Evolutionary conservation across 2,888 invertebrate genomes (phyloP), one percentile per base, ranked within the genome.

Genomic region (Brachypterus glaber): DNA sequence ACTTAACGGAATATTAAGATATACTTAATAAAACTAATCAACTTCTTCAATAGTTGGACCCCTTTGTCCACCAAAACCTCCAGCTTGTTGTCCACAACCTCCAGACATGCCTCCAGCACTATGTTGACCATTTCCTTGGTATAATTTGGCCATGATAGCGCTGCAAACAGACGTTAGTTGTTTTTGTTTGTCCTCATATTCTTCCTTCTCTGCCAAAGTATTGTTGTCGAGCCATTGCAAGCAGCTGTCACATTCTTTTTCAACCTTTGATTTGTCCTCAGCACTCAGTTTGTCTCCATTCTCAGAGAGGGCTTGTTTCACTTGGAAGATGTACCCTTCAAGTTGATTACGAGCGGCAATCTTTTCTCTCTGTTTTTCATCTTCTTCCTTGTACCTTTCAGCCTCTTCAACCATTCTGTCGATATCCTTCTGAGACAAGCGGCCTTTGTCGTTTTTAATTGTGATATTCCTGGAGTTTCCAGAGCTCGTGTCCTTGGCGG

Each of bases 381-480:
- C 83, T 54, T 82, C 81, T 24, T 76, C 79, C 18, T 73, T 72
- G 62, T 78, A 83, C 33, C 64, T 68, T 53, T 83, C 82, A 0
- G 82, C 82, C 43, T 83, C 82, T 3, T 70, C 62, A 18, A 82
- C 62, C 82, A 83, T 85, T 40, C 77, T 70, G 43, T 86, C 83
- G 46, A 86, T 86, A 53, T 86, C 85, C 3, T 78, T 77, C 55
- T 83, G 82, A 16, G 82, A 80, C 33, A 86, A 67, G 2, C 85
- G 72, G 0, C 84, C 83, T 54, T 78, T 82, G 67, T 86, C 83
- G 65, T 86, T 86, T 60, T 82, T 82, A 46, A 88, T 88, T 39
- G 79, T 79, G 46, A 87, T 85, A 60, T 80, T 79, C 59, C 78
- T 79, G 40, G 73, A 74, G 45, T 79, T 79, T 2, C 76, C 76